Evolutionary conservation across 2,113 vertebrate species (phyloP).

Genomic region (Leucosticte australis): DNA sequence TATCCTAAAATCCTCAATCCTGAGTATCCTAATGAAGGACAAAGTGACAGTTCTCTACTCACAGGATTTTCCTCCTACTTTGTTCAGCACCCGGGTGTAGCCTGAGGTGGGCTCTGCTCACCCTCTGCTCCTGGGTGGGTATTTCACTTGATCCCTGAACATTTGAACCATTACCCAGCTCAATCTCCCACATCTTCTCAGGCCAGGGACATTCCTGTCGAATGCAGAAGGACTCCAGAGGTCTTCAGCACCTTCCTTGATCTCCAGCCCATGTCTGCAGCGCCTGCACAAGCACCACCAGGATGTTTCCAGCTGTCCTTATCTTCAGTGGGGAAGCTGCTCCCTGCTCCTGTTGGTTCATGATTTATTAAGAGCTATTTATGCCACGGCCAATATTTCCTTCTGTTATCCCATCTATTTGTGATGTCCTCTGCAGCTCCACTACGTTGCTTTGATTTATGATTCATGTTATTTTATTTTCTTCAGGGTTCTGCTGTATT

Average conservation of each 20-base stretch:
- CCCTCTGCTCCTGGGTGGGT: too few relatives aligned
- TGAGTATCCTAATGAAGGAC: neutral
- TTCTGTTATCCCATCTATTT: conserved; percentile 56
- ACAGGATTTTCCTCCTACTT: neutral
- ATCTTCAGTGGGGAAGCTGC: neutral
- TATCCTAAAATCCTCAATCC: neutral
- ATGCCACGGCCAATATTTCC: conserved; percentile 60
- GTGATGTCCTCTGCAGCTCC: conserved; percentile 34
- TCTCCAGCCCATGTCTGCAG: neutral
- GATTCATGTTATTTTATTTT: conserved; percentile 46
- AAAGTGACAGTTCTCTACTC: neutral
- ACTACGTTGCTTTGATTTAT: conserved; percentile 44
- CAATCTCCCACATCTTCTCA: neutral
- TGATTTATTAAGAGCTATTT: conserved; percentile 70
- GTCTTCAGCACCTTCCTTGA: neutral
- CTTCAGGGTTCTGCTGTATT: conserved; percentile 5
- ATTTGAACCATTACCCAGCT: neutral
- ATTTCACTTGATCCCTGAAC: neutral
- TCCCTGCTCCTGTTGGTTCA: neutral
- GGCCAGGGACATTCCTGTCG: neutral
- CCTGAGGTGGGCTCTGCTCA: neutral
- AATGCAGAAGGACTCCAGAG: neutral
- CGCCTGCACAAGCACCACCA: neutral
- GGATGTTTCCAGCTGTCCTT: neutral
- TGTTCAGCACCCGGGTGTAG: too few relatives aligned